Evolutionary conservation across 1,140 invertebrate genomes (phyloP).

Genomic region (Triops cancriformis): DNA sequence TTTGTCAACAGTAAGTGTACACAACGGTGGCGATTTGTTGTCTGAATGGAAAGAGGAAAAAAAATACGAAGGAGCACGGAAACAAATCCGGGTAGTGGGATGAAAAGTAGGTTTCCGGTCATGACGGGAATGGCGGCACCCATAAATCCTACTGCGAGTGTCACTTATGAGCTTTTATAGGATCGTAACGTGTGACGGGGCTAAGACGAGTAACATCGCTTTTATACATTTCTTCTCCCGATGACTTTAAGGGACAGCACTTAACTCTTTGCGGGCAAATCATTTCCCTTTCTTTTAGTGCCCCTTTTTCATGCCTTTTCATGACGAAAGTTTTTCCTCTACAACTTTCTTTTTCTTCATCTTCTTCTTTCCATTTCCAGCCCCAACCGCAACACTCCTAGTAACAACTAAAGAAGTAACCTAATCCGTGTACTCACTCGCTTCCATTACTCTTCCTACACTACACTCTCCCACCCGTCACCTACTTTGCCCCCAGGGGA

Average conservation of each 20-base stretch:
- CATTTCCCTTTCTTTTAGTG: background rate
- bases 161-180: constrained; percentile 14
- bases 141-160: constrained; percentile 13
- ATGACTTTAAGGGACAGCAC: background rate
- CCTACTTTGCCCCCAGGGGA: too few relatives aligned
- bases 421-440: too few relatives aligned
- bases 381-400: too few relatives aligned
- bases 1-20: too few relatives aligned
- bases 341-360: background rate
- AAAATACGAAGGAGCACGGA: background rate
- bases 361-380: background rate
- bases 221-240: background rate
- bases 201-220: background rate
- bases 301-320: background rate
- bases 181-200: constrained; percentile 6
- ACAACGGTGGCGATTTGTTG: too few relatives aligned
- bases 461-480: too few relatives aligned
- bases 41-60: background rate
- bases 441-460: too few relatives aligned
- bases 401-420: too few relatives aligned
- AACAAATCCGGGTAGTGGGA: background rate
- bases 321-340: background rate
- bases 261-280: background rate
- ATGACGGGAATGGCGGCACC: background rate
- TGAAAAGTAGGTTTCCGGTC: constrained; percentile 9